phyloP scores from a whole-genome alignment of 2,888 invertebrate genomes.

The Pandemis cinnamomeana region DNA sequence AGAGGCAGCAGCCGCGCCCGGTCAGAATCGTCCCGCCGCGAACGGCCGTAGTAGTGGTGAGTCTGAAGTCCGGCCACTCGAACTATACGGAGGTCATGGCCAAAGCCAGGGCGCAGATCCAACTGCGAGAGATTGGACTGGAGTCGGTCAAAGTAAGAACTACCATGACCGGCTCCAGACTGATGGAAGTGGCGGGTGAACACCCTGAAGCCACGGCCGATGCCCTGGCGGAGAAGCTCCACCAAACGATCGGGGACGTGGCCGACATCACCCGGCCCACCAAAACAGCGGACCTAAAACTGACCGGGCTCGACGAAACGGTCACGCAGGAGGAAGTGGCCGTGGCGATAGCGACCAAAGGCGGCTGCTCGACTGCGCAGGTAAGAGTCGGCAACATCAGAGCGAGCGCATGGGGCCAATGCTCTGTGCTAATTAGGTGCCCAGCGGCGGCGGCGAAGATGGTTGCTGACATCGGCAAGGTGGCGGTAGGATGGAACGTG shows the following conservation, averaged over 20 bases:
- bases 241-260: neutral
- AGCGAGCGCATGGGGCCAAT: neutral
- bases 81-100: neutral
- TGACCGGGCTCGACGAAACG: neutral
- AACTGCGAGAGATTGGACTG: neutral
- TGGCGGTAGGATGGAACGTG: neutral
- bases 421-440: neutral
- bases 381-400: neutral
- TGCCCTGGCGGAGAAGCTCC: neutral
- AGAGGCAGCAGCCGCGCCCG: neutral
- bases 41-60: too few species aligned
- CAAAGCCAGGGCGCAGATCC: too few species aligned
- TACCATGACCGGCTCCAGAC: neutral
- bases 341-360: neutral
- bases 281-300: neutral
- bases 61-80: neutral
- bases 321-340: neutral
- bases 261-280: neutral
- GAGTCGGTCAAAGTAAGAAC: neutral
- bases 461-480: neutral
- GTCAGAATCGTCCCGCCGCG: too few species aligned
- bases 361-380: neutral
- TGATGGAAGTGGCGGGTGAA: neutral
- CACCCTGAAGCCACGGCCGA: neutral
- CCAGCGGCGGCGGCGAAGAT: neutral